Evolutionary conservation across 2,797 vertebrate genomes (phyloP), one percentile per base, ranked within the genome.

Genomic region (Myiotriccus ornatus): DNA sequence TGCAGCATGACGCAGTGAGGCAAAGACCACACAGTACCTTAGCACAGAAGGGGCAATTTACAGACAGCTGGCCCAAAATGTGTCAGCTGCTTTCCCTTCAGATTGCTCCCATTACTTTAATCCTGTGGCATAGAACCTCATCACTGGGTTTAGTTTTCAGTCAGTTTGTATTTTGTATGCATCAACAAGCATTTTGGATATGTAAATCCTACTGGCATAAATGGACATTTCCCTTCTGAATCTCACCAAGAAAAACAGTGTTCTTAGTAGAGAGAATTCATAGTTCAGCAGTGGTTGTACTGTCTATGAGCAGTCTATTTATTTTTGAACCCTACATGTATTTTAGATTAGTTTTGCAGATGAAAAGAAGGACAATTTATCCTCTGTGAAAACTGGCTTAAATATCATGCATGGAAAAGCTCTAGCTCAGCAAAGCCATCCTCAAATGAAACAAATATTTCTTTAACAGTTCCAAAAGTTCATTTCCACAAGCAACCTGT

Each of bases 61-160:
- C 70, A 86, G 88, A 92, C 87, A 95, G 91, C 94, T 91, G 90
- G 87, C 70, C 90, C 49, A 65, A 82, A 94, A 89, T 6, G 39
- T 81, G 70, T 84, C 87, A 78, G 50, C 86, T 89, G 34, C 74
- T 89, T 41, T 65, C 77, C 56, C 39, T 82, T 64, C 32, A 27
- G 34, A 81, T 82, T 57, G 43, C 39, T 76, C 78, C 90, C 75
- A 50, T 44, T 71, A 78, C 57, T 49, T 82, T 59, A 92, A 93
- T 73, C 50, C 34, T 77, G 62, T 49, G 67, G 81, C 2, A 1
- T 16, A 78, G 56, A 79, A 84, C n/a, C 35, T 87, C 50, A 57
- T 70, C 82, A 82, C 62, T 16, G 35, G 70, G 68, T 77, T 89
- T 44, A 77, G 59, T 55, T 91, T 93, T 84, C 20, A 55, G 65